phyloP scores from a whole-genome alignment of 2,113 vertebrate genomes.

The Pluvialis apricaria region DNA sequence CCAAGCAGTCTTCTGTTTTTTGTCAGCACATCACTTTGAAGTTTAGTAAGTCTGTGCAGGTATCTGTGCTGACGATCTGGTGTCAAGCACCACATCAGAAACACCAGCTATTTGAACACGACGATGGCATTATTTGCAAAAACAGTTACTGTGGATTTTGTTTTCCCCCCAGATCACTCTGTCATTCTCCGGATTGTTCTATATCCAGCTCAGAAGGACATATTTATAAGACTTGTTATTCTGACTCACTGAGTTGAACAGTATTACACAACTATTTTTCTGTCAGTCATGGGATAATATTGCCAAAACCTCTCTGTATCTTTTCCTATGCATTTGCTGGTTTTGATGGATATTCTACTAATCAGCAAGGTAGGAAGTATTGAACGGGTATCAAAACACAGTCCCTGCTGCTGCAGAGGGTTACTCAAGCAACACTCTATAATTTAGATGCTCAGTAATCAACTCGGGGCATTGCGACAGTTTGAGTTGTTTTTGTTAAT shows the following conservation, averaged over 20 bases:
- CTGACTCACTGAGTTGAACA: constrained; percentile 56
- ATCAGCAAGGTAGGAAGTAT: constrained; percentile 67
- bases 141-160: background rate
- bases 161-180: background rate
- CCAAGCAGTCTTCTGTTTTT: background rate
- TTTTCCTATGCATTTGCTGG: constrained; percentile 66
- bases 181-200: background rate
- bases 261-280: constrained; percentile 73
- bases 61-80: background rate
- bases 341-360: constrained; percentile 68
- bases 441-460: constrained; percentile 68
- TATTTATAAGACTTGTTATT: constrained; percentile 61
- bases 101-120: background rate
- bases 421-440: constrained; percentile 72
- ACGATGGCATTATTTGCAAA: background rate
- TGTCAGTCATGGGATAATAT: constrained; percentile 59
- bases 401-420: constrained; percentile 62
- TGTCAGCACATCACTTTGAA: constrained; percentile 14
- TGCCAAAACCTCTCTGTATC: constrained; percentile 64
- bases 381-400: constrained; percentile 65
- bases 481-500: constrained; percentile 82
- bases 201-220: constrained; percentile 51
- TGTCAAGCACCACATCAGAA: background rate
- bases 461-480: constrained; percentile 64
- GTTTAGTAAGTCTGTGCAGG: background rate